Percentiles rank a stretch among this genome's conserved stretches.
Conservation (phyloP, 2,797 vertebrate genomes). For the Helostoma temminkii region DNA sequence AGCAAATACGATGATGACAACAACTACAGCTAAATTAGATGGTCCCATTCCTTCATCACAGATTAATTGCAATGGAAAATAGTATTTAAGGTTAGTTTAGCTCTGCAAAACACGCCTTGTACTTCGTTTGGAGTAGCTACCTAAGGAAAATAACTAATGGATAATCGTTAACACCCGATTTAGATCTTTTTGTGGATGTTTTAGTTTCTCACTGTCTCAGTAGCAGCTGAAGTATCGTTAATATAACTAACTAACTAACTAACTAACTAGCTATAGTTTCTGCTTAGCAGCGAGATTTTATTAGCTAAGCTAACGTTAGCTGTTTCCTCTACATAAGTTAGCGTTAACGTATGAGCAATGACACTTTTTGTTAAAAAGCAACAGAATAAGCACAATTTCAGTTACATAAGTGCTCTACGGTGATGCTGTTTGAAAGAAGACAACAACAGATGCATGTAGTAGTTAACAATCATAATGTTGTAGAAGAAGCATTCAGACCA, state of each 20-base stretch:
- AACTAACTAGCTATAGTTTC: slow-evolving; percentile 1
- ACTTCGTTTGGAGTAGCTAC: background rate
- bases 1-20: slow-evolving; percentile 34
- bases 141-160: background rate
- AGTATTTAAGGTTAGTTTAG: too few relatives aligned
- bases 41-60: background rate
- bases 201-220: background rate
- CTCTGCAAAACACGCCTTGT: background rate
- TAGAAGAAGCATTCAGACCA: too few relatives aligned
- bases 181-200: background rate
- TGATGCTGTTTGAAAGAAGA: too few relatives aligned
- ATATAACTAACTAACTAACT: background rate
- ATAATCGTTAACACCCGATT: background rate
- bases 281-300: background rate
- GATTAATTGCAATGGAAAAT: too few relatives aligned
- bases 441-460: background rate
- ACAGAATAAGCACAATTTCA: accelerated
- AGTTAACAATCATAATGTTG: too few relatives aligned
- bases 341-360: too few relatives aligned
- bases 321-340: too few relatives aligned
- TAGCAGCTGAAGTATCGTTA: background rate
- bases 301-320: too few relatives aligned
- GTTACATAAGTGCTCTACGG: background rate
- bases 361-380: background rate
- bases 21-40: slow-evolving; percentile 1